These are phyloP conservation scores for Acronicta psi DNA, from an alignment of 2,888 invertebrate genomes.

Conservation along the genomic window DNA sequence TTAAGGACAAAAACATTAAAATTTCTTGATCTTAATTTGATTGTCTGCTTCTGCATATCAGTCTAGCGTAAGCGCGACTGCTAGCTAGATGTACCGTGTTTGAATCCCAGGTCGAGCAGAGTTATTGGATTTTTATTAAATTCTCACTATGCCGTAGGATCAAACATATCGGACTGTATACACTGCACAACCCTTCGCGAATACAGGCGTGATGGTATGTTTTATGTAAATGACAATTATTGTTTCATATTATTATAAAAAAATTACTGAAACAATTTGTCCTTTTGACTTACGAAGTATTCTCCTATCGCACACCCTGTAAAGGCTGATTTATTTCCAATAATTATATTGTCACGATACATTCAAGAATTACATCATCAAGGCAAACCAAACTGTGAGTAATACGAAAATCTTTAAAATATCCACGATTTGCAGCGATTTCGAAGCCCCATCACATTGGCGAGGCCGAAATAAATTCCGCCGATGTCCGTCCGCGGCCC, in stretches of 20 bases:
- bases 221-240: too few species aligned
- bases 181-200: too few species aligned
- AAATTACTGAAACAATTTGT: background rate
- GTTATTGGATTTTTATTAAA: too few species aligned
- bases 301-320: slow-evolving; percentile 7
- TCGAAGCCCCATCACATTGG: slow-evolving; percentile 54
- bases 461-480: slow-evolving; percentile 82
- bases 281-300: slow-evolving; percentile 6
- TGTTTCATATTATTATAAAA: background rate
- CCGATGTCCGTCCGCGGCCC: slow-evolving; percentile 75
- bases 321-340: slow-evolving; percentile 46
- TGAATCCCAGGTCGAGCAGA: too few species aligned
- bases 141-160: too few species aligned
- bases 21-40: too few species aligned
- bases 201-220: too few species aligned
- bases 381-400: slow-evolving; percentile 32
- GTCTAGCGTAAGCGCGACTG: too few species aligned
- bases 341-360: slow-evolving; percentile 46
- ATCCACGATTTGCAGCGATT: slow-evolving; percentile 49
- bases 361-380: slow-evolving; percentile 36
- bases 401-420: slow-evolving; percentile 45
- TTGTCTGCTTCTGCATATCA: too few species aligned
- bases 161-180: too few species aligned
- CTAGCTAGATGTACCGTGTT: too few species aligned
- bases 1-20: too few species aligned